phyloP scores from a whole-genome alignment of 2,888 invertebrate species.

The Epicampocera succincta region DNA sequence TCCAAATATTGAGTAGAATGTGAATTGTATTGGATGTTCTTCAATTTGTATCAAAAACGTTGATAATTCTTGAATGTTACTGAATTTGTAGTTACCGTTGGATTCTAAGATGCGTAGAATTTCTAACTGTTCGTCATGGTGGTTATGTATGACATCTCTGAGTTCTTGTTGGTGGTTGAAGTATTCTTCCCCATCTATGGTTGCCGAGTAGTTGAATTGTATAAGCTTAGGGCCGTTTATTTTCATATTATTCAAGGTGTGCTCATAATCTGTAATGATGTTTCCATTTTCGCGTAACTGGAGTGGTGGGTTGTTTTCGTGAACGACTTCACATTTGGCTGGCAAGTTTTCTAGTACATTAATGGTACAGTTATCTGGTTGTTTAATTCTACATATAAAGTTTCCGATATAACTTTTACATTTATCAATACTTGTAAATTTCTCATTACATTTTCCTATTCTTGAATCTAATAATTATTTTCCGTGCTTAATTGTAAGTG shows the following conservation, averaged over 20 bases:
- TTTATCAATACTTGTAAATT: constrained; percentile 26
- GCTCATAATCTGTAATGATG: too few relatives aligned
- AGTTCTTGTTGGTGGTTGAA: constrained; percentile 17
- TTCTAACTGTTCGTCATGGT: background rate
- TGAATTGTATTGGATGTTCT: too few relatives aligned
- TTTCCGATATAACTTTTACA: constrained; percentile 23
- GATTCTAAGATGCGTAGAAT: constrained; percentile 1
- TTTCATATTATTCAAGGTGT: too few relatives aligned
- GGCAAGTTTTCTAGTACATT: constrained; percentile 4
- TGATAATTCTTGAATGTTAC: constrained; percentile 2
- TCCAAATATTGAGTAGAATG: constrained; percentile 1
- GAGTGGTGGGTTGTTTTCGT: background rate
- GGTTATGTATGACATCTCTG: background rate
- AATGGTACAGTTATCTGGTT: constrained; percentile 10
- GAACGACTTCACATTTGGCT: background rate
- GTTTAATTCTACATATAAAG: constrained; percentile 30
- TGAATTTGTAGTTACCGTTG: constrained; percentile 1
- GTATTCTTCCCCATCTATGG: constrained; percentile 6
- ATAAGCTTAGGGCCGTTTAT: constrained; percentile 1
- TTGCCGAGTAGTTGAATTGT: constrained; percentile 6
- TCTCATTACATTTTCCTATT: constrained; percentile 16
- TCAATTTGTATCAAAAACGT: background rate
- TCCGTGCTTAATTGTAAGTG: constrained; percentile 9
- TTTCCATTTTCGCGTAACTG: too few relatives aligned
- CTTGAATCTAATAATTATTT: constrained; percentile 13